Percentiles rank a stretch among this genome's conserved stretches.
These are phyloP conservation scores for Carollia perspicillata DNA, from an alignment of 2,113 vertebrate genomes.

Conservation along the genomic window DNA sequence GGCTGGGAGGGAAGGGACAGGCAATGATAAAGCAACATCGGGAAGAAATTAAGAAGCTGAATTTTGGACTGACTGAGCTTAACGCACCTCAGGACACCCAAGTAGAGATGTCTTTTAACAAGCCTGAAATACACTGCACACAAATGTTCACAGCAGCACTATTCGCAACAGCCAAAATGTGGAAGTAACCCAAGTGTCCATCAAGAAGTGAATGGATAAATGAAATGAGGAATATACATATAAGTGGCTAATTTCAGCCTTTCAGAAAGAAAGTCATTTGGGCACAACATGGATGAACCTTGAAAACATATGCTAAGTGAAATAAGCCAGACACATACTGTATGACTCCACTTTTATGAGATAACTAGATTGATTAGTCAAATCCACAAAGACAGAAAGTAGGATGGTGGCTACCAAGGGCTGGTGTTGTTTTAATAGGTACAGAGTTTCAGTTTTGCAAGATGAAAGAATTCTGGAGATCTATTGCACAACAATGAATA, in stretches of 20 bases:
- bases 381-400: neutral
- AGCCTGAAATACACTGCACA: neutral
- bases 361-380: rapidly evolving
- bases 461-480: neutral
- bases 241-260: neutral
- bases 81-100: neutral
- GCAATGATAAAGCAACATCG: too few relatives aligned
- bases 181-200: neutral
- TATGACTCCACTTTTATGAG: neutral
- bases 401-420: neutral
- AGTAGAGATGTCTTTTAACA: neutral
- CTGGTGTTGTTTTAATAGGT: neutral
- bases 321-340: neutral
- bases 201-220: neutral
- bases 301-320: neutral
- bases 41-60: neutral
- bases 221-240: neutral
- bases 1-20: neutral
- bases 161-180: neutral
- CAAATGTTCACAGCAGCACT: neutral
- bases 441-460: neutral
- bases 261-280: neutral
- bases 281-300: neutral
- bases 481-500: neutral
- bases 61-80: neutral